These are phyloP conservation scores for Chrysochloris asiatica DNA, from an alignment of 2,113 vertebrate genomes.

Conservation along the genomic window DNA sequence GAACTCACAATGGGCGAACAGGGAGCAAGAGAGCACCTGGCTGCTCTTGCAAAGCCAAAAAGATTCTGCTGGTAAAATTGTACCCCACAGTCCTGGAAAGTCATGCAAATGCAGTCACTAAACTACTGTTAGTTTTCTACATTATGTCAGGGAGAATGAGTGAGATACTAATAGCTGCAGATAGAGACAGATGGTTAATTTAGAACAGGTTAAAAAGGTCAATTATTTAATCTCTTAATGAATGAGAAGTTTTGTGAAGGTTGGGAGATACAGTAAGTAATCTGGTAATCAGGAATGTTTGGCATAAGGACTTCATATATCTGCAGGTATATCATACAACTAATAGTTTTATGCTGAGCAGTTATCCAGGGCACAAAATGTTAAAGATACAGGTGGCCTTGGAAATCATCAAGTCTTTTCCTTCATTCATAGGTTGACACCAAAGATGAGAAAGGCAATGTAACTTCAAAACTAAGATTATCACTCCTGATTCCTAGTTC, in stretches of 20 bases:
- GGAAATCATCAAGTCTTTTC: neutral
- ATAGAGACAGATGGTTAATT: constrained; percentile 26
- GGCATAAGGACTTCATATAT: neutral
- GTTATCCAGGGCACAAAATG: neutral
- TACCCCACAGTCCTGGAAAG: neutral
- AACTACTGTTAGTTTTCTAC: neutral
- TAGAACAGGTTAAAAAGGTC: constrained; percentile 7
- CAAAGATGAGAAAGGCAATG: constrained; percentile 36
- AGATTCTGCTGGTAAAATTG: constrained; percentile 35
- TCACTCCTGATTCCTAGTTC: neutral
- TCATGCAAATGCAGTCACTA: constrained; percentile 4
- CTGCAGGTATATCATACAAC: neutral
- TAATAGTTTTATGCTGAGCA: neutral
- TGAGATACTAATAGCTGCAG: neutral
- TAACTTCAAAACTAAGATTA: constrained; percentile 50
- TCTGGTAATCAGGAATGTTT: neutral
- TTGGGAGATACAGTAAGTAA: constrained; percentile 6
- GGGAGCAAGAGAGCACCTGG: constrained; percentile 73
- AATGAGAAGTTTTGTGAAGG: constrained; percentile 23
- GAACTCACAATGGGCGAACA: constrained; percentile 51
- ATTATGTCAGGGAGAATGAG: neutral
- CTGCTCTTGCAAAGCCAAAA: constrained; percentile 50
- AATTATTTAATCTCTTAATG: neutral
- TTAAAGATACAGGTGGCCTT: neutral
- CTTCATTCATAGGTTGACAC: neutral